Evolutionary conservation across 2,888 invertebrate species (phyloP).

Genomic region (Eudemis profundana): DNA sequence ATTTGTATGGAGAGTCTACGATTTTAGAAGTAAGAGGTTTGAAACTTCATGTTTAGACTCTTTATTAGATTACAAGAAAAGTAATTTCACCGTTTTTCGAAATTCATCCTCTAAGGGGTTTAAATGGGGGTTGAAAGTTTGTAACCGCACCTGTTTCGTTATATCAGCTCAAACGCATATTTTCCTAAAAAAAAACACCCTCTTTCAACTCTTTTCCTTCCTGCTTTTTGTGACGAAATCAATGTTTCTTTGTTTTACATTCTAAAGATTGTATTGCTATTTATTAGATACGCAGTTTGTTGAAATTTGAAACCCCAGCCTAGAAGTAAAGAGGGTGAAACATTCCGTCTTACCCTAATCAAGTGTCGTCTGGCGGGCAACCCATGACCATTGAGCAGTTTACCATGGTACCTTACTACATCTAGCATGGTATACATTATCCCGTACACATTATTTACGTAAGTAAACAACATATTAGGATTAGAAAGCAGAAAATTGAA

Average conservation of each 20-base stretch:
- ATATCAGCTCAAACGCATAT: too few relatives aligned
- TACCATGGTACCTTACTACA: conserved; percentile 16
- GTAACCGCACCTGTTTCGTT: too few relatives aligned
- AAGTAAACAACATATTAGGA: not conserved
- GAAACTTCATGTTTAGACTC: too few relatives aligned
- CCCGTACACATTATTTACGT: not conserved
- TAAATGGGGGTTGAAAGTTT: too few relatives aligned
- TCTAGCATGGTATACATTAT: not conserved
- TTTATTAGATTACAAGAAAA: too few relatives aligned
- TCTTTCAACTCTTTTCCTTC: too few relatives aligned
- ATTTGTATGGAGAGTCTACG: too few relatives aligned
- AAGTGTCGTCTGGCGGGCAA: conserved; percentile 31
- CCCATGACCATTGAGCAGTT: conserved; percentile 28
- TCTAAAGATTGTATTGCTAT: not conserved
- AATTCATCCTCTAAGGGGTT: too few relatives aligned
- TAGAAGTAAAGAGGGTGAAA: conserved; percentile 30
- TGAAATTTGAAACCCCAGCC: conserved; percentile 13
- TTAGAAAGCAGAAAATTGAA: too few relatives aligned
- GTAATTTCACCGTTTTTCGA: too few relatives aligned
- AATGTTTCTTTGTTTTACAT: conserved; percentile 2
- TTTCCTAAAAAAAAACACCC: too few relatives aligned
- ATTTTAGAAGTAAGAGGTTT: too few relatives aligned
- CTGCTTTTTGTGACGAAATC: conserved; percentile 5
- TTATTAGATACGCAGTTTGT: conserved; percentile 12
- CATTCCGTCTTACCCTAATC: conserved; percentile 35